A percentile compares a stretch with the other conserved stretches of the same genome.
These are phyloP conservation scores for Drosophila saltans DNA, from an alignment of 1,140 invertebrate genomes.

Conservation along the genomic window DNA sequence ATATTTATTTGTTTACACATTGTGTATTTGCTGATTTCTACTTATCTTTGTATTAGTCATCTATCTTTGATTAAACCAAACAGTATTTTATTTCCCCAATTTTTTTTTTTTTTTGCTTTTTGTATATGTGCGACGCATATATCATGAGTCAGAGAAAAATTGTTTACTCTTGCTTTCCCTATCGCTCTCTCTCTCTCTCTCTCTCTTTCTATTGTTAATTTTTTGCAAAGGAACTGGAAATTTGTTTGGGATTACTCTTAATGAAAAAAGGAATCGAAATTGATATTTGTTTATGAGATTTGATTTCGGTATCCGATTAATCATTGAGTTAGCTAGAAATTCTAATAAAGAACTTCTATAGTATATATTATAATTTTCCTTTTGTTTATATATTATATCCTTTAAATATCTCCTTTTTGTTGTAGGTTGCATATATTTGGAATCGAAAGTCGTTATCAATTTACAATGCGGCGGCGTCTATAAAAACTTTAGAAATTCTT, in stretches of 20 bases:
- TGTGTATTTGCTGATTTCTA: neutral
- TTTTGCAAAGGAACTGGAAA: too few species aligned
- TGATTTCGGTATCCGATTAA: too few species aligned
- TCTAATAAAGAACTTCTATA: too few species aligned
- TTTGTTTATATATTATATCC: too few species aligned
- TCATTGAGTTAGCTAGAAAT: too few species aligned
- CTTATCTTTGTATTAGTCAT: neutral
- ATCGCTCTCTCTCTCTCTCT: neutral
- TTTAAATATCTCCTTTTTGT: too few species aligned
- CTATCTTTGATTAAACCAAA: neutral
- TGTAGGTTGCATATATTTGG: too few species aligned
- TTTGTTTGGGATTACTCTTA: too few species aligned
- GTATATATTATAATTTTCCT: too few species aligned
- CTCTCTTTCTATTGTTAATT: too few species aligned
- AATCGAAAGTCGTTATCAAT: neutral
- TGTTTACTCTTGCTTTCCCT: neutral
- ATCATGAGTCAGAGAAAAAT: neutral
- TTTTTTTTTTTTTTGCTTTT: neutral
- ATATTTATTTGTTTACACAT: neutral
- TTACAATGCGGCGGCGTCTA: slow-evolving; percentile 21
- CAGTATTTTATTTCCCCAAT: neutral
- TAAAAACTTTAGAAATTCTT: slow-evolving; percentile 48
- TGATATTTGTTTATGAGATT: too few species aligned
- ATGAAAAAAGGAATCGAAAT: too few species aligned
- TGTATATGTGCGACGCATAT: neutral